Conservation (phyloP, 2,797 vertebrate species). For the Leptatherina wallacei region DNA sequence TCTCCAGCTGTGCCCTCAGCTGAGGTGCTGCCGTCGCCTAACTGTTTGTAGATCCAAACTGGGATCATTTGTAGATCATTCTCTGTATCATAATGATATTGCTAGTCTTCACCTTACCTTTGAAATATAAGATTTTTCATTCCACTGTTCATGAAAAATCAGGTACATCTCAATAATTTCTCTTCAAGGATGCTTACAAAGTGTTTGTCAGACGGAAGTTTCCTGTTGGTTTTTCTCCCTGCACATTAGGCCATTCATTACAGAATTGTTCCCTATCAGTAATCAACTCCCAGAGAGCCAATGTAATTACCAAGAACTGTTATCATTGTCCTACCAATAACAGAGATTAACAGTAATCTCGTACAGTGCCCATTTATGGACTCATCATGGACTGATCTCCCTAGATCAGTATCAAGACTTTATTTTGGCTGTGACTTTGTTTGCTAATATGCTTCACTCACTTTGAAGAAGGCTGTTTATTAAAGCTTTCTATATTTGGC, state of each 20-base stretch:
- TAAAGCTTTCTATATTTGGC: slow-evolving; percentile 54
- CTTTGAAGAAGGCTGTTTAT: slow-evolving; percentile 34
- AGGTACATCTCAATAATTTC: not conserved
- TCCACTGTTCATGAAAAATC: slow-evolving; percentile 16
- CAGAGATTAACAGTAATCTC: slow-evolving; percentile 68
- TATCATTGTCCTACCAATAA: slow-evolving; percentile 68
- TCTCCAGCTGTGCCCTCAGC: slow-evolving; percentile 50
- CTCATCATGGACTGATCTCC: slow-evolving; percentile 42
- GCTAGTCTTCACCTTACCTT: slow-evolving; percentile 22
- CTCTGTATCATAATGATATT: slow-evolving; percentile 30
- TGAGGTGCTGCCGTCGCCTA: slow-evolving; percentile 21
- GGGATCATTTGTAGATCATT: slow-evolving; percentile 20
- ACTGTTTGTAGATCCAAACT: slow-evolving; percentile 20
- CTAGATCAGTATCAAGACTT: slow-evolving; percentile 37
- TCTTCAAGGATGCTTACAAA: slow-evolving; percentile 14
- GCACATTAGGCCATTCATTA: slow-evolving; percentile 46
- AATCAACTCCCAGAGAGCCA: slow-evolving; percentile 67
- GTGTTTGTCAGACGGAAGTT: slow-evolving; percentile 41
- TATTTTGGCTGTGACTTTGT: slow-evolving; percentile 30
- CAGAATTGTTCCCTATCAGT: slow-evolving; percentile 52
- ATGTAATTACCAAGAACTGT: slow-evolving; percentile 70
- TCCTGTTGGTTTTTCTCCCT: slow-evolving; percentile 40
- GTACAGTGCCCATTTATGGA: slow-evolving; percentile 41
- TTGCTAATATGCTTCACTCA: slow-evolving; percentile 36
- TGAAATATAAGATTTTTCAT: slow-evolving; percentile 16